These are phyloP conservation scores for Heliconius nattereri DNA, from an alignment of 1,140 invertebrate genomes.

Conservation along the genomic window DNA sequence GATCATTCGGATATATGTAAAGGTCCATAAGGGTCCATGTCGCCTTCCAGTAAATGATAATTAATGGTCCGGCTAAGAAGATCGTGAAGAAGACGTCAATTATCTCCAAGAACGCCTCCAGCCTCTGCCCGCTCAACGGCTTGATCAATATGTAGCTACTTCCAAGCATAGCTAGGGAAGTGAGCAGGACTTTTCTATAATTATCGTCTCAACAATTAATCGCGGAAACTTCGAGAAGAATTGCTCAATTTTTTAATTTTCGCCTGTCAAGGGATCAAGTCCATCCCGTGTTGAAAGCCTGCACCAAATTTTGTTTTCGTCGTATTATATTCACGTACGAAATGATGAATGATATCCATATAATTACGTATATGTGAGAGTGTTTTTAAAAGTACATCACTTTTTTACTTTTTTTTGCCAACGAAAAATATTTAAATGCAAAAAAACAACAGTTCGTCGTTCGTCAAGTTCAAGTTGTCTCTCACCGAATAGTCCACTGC, in stretches of 20 bases:
- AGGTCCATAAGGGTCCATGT: constrained; percentile 49
- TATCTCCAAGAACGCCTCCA: constrained; percentile 40
- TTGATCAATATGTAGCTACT: constrained; percentile 30
- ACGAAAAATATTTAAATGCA: neutral
- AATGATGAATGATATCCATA: constrained; percentile 29
- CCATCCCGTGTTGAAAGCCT: neutral
- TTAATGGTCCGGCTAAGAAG: constrained; percentile 44
- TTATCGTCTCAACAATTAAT: neutral
- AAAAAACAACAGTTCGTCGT: neutral
- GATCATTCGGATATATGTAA: constrained; percentile 46
- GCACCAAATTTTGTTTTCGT: constrained; percentile 32
- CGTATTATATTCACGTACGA: constrained; percentile 30
- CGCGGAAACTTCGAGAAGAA: neutral
- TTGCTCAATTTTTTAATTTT: too few relatives aligned
- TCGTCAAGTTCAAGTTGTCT: neutral
- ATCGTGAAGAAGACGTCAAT: constrained; percentile 44
- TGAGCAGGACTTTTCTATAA: neutral
- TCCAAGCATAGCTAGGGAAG: constrained; percentile 39
- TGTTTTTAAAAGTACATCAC: neutral
- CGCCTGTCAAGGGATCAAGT: constrained; percentile 17
- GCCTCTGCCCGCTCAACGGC: constrained; percentile 22
- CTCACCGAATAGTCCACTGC: neutral
- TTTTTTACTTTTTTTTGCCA: neutral
- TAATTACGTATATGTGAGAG: neutral
- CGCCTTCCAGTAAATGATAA: constrained; percentile 48